These are phyloP conservation scores for Oedothorax gibbosus DNA, from an alignment of 1,140 invertebrate species.

Conservation along the genomic window DNA sequence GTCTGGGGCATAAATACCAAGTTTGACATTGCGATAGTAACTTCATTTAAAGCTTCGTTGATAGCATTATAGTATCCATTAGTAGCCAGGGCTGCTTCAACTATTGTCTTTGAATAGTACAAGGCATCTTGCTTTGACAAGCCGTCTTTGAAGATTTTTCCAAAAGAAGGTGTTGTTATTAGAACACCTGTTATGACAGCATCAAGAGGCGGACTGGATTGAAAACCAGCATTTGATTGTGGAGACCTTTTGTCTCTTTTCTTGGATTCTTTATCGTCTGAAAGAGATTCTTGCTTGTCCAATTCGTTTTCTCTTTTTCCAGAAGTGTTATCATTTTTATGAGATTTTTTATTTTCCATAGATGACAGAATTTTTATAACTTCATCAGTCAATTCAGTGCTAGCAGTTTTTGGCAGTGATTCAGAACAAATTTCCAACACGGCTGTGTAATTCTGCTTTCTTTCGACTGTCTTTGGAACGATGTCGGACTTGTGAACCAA, in stretches of 20 bases:
- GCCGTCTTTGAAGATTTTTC: neutral
- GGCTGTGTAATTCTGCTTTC: neutral
- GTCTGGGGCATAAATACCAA: neutral
- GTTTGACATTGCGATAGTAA: neutral
- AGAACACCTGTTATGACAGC: slow-evolving; percentile 3
- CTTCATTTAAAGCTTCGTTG: neutral
- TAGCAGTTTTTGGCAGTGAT: neutral
- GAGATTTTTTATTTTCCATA: neutral
- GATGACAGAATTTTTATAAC: slow-evolving; percentile 9
- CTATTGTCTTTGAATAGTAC: slow-evolving; percentile 5
- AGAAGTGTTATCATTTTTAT: neutral
- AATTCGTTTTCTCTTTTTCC: neutral
- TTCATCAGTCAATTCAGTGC: neutral
- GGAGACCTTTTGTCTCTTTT: neutral
- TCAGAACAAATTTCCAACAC: neutral
- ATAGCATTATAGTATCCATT: neutral
- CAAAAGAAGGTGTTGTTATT: slow-evolving; percentile 1
- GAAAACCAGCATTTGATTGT: neutral
- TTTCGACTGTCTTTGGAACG: neutral
- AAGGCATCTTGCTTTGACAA: slow-evolving; percentile 3
- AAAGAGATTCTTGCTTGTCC: neutral
- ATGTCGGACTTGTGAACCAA: neutral
- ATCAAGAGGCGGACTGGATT: neutral
- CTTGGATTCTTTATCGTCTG: neutral
- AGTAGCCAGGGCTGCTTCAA: neutral